phyloP scores from a whole-genome alignment of 2,797 vertebrate species.

The Bufotes viridis region DNA sequence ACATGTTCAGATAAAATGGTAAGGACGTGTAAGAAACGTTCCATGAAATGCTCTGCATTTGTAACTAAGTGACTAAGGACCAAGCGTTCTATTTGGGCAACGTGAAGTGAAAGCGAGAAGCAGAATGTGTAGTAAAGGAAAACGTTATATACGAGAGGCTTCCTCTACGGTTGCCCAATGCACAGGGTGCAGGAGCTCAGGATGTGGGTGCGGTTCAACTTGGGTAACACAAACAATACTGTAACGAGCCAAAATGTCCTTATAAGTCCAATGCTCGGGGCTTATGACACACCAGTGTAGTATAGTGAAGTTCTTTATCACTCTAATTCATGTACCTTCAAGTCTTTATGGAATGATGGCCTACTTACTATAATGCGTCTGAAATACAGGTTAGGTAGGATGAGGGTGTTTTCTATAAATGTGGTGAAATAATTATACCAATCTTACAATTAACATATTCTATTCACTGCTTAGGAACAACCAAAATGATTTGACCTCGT shows the following conservation, averaged over 20 bases:
- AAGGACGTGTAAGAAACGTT: neutral
- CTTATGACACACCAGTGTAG: neutral
- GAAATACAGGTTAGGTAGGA: slow-evolving; percentile 12
- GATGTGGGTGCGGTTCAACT: slow-evolving; percentile 26
- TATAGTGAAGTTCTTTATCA: neutral
- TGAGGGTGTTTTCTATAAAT: neutral
- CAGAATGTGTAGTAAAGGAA: neutral
- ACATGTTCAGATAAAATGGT: neutral
- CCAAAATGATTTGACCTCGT: neutral
- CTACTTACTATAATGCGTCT: neutral
- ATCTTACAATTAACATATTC: neutral
- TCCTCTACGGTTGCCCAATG: neutral
- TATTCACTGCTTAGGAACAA: neutral
- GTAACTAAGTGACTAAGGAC: too few relatives aligned
- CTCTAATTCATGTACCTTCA: neutral
- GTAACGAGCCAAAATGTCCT: neutral
- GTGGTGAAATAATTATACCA: slow-evolving; percentile 20
- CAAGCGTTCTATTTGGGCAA: neutral
- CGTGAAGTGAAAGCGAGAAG: neutral
- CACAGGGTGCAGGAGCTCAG: slow-evolving; percentile 23
- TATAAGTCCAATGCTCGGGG: neutral
- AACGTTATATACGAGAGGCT: neutral
- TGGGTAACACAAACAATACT: slow-evolving; percentile 2
- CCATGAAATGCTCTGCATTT: too few relatives aligned
- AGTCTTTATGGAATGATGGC: neutral